phyloP scores from a whole-genome alignment of 1,140 invertebrate genomes.

The Chironomus striatipennis region DNA sequence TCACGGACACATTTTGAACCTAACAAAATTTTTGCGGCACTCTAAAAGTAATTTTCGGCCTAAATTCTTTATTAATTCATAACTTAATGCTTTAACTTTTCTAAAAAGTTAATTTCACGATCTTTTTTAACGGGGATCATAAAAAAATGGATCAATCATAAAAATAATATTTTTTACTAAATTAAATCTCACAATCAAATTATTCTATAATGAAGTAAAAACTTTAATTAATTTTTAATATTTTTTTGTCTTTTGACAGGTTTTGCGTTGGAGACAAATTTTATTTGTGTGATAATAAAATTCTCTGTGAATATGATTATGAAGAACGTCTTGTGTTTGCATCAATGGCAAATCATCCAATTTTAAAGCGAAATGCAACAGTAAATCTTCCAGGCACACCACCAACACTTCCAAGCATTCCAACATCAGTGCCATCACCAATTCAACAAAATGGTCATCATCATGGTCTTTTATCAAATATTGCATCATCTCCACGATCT shows the following conservation, averaged over 20 bases:
- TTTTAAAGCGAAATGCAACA: slow-evolving; percentile 76
- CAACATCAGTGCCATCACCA: neutral
- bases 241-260: slow-evolving; percentile 44
- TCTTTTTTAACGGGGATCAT: too few species aligned
- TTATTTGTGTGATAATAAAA: slow-evolving; percentile 94
- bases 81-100: too few species aligned
- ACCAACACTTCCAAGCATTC: slow-evolving; percentile 15
- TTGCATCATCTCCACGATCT: neutral
- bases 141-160: too few species aligned
- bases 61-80: too few species aligned
- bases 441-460: slow-evolving; percentile 11
- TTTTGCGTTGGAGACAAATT: slow-evolving; percentile 96
- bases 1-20: too few species aligned
- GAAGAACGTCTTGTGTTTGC: slow-evolving; percentile 86
- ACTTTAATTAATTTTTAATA: slow-evolving; percentile 15
- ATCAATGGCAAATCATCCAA: slow-evolving; percentile 85
- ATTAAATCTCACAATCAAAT: too few species aligned
- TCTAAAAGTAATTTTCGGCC: too few species aligned
- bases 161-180: too few species aligned
- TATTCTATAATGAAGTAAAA: too few species aligned
- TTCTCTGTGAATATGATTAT: slow-evolving; percentile 95
- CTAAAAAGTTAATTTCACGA: too few species aligned
- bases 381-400: slow-evolving; percentile 33
- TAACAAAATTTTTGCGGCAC: too few species aligned
- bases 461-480: neutral